Base-by-base conservation (phyloP, 2,797 vertebrate species). In the Saxicola maurus region DNA sequence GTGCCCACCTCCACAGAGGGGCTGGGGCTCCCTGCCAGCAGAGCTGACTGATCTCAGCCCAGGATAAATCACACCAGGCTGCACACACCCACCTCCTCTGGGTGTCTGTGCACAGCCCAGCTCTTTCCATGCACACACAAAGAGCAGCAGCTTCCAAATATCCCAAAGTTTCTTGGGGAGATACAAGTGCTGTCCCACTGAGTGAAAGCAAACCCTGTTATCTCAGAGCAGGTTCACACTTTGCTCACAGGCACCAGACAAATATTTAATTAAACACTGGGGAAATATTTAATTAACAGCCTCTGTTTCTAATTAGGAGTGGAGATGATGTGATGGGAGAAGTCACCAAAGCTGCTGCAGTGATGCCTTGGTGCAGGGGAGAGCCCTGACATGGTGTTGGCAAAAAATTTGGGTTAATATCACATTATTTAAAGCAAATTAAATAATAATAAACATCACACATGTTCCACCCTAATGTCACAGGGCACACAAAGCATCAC, bases 51-150 rank as follows among this genome's bases (percentile, higher is more conserved):
- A 38, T 21, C 21, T 8, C 33, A 51, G 42, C 64, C 20, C 64
- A 28, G 72, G 21, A 5, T 0, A 7, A 9, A 5, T 0, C 6
- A 9, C 21, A 4, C 3, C 8, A 13, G 30, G 30, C 51, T 52
- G 49, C 49, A 33, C 25, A 48, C 1, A 17, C 3, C 51, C 46
- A 16, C 7, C 55, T 30, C 9, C 7, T 3, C 5, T 2, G 15
- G 2, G 4, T 0, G 6, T 14, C 0, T 31, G 28, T 43, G 81
- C 45, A 40, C 45, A 40, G n/a, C 0, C 10, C 28, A 8, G 3
- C 2, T 28, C 31, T 46, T 31, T 8, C 60, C 35, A 16, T 0
- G 16, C 27, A 24, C 14, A 24, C 13, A 5, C 7, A 4, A 31
- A 4, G 42, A 65, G 27, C 30, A 24, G 31, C 17, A 75, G 55